phyloP scores from a whole-genome alignment of 2,888 invertebrate species.

The Allygus modestus region DNA sequence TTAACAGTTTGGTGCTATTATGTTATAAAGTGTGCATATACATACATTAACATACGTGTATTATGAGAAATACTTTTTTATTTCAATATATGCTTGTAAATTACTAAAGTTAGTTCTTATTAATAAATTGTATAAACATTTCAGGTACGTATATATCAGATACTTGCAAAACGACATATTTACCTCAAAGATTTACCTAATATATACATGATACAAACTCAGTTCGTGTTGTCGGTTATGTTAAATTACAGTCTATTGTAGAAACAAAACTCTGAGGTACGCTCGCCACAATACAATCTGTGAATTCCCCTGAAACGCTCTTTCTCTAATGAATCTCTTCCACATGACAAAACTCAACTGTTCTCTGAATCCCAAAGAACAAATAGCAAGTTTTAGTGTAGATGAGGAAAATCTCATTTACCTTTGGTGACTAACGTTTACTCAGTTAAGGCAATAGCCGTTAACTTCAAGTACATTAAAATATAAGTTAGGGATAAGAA shows the following conservation, averaged over 20 bases:
- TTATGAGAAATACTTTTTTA: too few relatives aligned
- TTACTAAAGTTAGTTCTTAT: too few relatives aligned
- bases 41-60: too few relatives aligned
- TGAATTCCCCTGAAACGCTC: slow-evolving; percentile 33
- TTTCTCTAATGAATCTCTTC: slow-evolving; percentile 18
- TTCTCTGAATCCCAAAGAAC: neutral
- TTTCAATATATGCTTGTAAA: too few relatives aligned
- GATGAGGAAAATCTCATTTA: neutral
- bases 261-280: neutral
- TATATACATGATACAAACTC: neutral
- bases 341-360: neutral
- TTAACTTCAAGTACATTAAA: too few relatives aligned
- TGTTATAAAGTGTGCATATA: too few relatives aligned
- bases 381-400: neutral
- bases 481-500: too few relatives aligned
- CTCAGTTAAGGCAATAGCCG: too few relatives aligned
- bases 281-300: slow-evolving; percentile 13
- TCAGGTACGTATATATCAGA: too few relatives aligned
- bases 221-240: too few relatives aligned
- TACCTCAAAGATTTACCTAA: neutral
- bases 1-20: too few relatives aligned
- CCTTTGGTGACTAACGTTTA: neutral
- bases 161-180: neutral
- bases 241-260: neutral
- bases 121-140: too few relatives aligned